Conservation (phyloP, 2,888 invertebrate species). For the Eupelmus urozonus region DNA sequence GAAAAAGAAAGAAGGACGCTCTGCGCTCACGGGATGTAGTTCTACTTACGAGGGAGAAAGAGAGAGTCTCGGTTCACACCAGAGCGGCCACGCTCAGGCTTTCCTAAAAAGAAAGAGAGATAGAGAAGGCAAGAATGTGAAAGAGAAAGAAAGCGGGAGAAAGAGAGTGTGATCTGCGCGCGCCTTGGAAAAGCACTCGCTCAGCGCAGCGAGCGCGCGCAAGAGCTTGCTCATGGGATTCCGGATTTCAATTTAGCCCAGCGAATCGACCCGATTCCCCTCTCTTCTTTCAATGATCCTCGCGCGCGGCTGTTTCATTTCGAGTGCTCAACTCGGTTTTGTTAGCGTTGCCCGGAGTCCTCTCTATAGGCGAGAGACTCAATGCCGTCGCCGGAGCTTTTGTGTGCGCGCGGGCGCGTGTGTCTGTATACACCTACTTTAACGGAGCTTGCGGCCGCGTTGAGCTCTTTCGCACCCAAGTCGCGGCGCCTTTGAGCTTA, state of each 20-base stretch:
- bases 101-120: conserved; percentile 9
- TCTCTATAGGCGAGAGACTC: neutral
- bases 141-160: too few species aligned
- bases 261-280: conserved; percentile 29
- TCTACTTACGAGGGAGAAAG: conserved; percentile 13
- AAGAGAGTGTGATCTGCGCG: conserved; percentile 4
- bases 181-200: conserved; percentile 20
- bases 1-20: neutral
- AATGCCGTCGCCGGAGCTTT: conserved; percentile 17
- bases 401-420: neutral
- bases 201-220: too few species aligned
- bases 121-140: too few species aligned
- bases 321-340: conserved; percentile 22
- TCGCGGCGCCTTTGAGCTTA: conserved; percentile 1
- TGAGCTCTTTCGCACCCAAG: conserved; percentile 3
- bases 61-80: neutral
- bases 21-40: conserved; percentile 8
- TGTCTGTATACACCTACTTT: conserved; percentile 2
- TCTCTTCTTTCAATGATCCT: conserved; percentile 6
- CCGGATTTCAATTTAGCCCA: conserved; percentile 34
- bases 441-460: neutral
- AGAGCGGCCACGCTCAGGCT: neutral
- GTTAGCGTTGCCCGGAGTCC: conserved; percentile 7
- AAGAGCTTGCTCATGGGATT: conserved; percentile 10
- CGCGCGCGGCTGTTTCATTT: conserved; percentile 21